Conservation (phyloP, 2,113 vertebrate species). For the Micronisus gabar region DNA sequence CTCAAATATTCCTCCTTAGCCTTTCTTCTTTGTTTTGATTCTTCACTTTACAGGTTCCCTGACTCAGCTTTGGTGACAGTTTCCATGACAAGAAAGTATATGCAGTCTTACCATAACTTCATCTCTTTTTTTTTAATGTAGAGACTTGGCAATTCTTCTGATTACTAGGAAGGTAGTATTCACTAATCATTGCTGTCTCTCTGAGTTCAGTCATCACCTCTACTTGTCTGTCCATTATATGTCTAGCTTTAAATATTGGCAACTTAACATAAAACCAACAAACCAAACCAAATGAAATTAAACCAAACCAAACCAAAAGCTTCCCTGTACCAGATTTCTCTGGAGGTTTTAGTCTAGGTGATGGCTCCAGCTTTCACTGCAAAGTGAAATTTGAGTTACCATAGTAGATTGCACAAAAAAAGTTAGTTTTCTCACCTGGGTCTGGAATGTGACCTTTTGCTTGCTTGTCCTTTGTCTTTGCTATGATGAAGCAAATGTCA, state of each 20-base stretch:
- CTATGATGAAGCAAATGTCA: background rate
- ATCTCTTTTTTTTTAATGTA: background rate
- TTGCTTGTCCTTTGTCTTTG: background rate
- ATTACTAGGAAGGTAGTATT: background rate
- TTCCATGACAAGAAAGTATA: background rate
- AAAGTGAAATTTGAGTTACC: background rate
- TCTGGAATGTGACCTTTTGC: background rate
- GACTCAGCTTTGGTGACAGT: background rate
- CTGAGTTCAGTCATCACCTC: background rate
- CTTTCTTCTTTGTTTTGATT: background rate
- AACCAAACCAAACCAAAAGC: background rate
- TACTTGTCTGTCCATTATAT: background rate
- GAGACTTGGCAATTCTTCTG: background rate
- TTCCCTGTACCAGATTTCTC: background rate
- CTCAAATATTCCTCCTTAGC: background rate
- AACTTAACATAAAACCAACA: background rate
- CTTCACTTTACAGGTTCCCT: background rate
- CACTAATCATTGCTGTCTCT: background rate
- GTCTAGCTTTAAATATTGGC: background rate
- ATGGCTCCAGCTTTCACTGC: background rate
- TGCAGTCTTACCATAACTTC: background rate
- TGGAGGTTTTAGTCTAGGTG: background rate
- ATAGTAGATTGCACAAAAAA: background rate
- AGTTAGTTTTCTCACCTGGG: background rate
- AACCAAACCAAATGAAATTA: background rate